Evolutionary conservation across 1,140 invertebrate species (phyloP).

Genomic region (Aphis craccivora): DNA sequence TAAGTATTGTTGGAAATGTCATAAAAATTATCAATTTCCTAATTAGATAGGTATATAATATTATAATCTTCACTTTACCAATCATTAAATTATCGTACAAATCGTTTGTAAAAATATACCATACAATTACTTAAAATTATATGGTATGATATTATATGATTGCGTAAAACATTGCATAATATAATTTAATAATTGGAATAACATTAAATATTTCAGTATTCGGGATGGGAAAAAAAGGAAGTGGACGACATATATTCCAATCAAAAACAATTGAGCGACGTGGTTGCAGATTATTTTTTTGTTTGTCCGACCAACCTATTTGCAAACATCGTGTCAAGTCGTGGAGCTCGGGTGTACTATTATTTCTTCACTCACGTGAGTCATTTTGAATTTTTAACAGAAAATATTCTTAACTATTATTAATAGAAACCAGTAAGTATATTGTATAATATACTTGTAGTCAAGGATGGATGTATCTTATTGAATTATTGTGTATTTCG

Average conservation of each 20-base stretch:
- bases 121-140: background rate
- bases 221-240: slow-evolving; percentile 79
- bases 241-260: slow-evolving; percentile 81
- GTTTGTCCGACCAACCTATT: slow-evolving; percentile 91
- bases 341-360: slow-evolving; percentile 85
- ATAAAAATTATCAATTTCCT: background rate
- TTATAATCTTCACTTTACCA: background rate
- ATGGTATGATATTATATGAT: background rate
- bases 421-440: background rate
- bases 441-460: background rate
- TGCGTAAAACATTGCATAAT: background rate
- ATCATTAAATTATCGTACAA: background rate
- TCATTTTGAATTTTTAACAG: background rate
- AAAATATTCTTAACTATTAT: background rate
- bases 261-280: slow-evolving; percentile 84
- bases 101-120: background rate
- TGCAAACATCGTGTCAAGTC: slow-evolving; percentile 81
- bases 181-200: background rate
- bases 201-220: slow-evolving; percentile 75
- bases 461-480: background rate
- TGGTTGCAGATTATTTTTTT: slow-evolving; percentile 93
- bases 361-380: slow-evolving; percentile 92
- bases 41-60: background rate
- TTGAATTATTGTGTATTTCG: background rate
- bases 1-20: background rate